A percentile compares a stretch with the other conserved stretches of the same genome.
These are phyloP conservation scores for Ennomos fuscantarius DNA, from an alignment of 2,888 invertebrate genomes.

Conservation along the genomic window DNA sequence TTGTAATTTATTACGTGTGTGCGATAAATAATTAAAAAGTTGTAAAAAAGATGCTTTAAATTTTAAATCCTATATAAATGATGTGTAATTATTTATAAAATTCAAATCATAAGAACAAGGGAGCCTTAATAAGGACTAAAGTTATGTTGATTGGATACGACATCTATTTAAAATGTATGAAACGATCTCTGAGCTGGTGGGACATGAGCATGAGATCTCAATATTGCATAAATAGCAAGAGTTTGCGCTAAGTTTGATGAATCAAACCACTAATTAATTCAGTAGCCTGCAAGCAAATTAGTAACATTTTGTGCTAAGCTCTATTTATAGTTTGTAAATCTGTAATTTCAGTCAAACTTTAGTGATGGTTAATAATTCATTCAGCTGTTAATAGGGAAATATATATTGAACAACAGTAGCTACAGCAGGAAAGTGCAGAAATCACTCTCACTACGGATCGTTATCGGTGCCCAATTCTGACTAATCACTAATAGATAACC, in stretches of 20 bases:
- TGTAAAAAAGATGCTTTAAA: too few relatives aligned
- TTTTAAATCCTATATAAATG: too few relatives aligned
- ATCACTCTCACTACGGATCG: constrained; percentile 60
- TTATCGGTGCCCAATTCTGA: constrained; percentile 26
- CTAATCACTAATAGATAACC: constrained; percentile 5
- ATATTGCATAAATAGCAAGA: constrained; percentile 26
- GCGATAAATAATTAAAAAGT: too few relatives aligned
- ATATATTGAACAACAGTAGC: constrained; percentile 79
- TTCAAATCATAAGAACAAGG: too few relatives aligned
- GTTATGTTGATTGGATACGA: constrained; percentile 8
- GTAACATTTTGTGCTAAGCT: neutral
- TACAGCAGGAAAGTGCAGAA: constrained; percentile 60
- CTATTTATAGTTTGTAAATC: neutral
- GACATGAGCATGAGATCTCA: constrained; percentile 15
- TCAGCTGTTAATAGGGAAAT: constrained; percentile 79
- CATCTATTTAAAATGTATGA: constrained; percentile 14
- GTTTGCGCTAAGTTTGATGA: constrained; percentile 17
- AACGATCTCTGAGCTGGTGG: constrained; percentile 17
- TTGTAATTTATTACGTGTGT: too few relatives aligned
- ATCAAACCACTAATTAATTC: constrained; percentile 23
- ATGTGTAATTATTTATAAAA: too few relatives aligned
- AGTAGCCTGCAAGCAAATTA: constrained; percentile 2
- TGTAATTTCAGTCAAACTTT: constrained; percentile 12
- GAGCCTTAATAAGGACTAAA: too few relatives aligned
- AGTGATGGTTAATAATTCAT: constrained; percentile 65